Evolutionary conservation across 2,888 invertebrate genomes (phyloP).

Genomic region (Heliconius erato): DNA sequence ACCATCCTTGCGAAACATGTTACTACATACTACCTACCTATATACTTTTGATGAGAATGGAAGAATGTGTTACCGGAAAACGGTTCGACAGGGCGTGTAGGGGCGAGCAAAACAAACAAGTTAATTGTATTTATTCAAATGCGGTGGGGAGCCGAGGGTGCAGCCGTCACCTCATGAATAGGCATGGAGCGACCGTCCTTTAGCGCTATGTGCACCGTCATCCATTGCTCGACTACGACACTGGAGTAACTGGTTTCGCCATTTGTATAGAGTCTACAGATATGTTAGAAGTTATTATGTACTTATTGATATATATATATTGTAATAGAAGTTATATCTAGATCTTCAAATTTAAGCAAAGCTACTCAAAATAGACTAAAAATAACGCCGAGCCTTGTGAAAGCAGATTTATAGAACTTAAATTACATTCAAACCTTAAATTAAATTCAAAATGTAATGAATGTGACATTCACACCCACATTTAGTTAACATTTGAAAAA

Average conservation of each 20-base stretch:
- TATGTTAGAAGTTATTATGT: neutral
- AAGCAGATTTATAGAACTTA: neutral
- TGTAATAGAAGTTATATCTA: neutral
- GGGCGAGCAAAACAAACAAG: conserved; percentile 84
- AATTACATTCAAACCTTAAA: neutral
- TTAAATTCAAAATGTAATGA: no score
- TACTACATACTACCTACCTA: conserved; percentile 19
- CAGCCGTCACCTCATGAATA: conserved; percentile 84
- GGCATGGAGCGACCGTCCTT: conserved; percentile 71
- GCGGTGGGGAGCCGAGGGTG: conserved; percentile 66
- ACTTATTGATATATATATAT: no score
- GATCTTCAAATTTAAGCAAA: neutral
- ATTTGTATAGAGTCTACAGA: conserved; percentile 24
- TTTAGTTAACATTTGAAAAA: no score
- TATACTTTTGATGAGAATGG: conserved; percentile 36
- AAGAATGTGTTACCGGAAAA: conserved; percentile 71
- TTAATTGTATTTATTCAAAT: conserved; percentile 86
- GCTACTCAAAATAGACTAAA: neutral
- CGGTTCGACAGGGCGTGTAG: conserved; percentile 69
- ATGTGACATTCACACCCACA: neutral
- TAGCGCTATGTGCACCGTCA: conserved; percentile 76
- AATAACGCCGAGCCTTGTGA: neutral
- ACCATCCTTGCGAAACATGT: conserved; percentile 65
- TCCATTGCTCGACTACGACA: conserved; percentile 56
- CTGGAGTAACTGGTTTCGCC: conserved; percentile 51